phyloP scores from a whole-genome alignment of 1,140 invertebrate genomes.

The Rhizoglyphus robini region DNA sequence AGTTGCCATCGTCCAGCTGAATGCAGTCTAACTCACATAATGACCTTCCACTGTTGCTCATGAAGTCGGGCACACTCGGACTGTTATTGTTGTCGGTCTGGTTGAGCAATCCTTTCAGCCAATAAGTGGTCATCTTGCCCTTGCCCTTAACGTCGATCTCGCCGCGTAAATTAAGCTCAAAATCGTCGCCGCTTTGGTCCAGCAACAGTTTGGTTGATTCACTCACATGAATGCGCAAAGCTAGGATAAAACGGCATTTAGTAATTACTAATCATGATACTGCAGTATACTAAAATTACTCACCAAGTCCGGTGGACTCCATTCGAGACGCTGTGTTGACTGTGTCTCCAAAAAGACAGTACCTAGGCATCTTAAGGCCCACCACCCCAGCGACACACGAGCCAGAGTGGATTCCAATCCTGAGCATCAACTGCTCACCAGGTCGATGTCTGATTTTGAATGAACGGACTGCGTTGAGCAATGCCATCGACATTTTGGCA shows the following conservation, averaged over 20 bases:
- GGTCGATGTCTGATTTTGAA: conserved; percentile 83
- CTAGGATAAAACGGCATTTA: neutral
- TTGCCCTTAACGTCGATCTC: conserved; percentile 49
- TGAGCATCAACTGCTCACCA: conserved; percentile 58
- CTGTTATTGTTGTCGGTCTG: neutral
- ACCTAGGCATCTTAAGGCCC: conserved; percentile 74
- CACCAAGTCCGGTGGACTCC: conserved; percentile 61
- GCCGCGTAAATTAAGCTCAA: conserved; percentile 15
- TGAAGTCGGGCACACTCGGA: neutral
- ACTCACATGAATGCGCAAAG: conserved; percentile 72
- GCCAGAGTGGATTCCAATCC: conserved; percentile 49
- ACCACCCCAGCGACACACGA: conserved; percentile 50
- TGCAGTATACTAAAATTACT: neutral
- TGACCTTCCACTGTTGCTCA: neutral
- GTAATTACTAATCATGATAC: conserved; percentile 36
- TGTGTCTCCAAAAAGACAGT: conserved; percentile 76
- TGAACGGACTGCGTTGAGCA: conserved; percentile 67
- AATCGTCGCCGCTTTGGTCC: conserved; percentile 31
- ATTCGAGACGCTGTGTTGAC: conserved; percentile 85
- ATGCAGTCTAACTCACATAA: neutral
- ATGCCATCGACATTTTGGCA: conserved; percentile 66
- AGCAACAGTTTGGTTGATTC: conserved; percentile 58
- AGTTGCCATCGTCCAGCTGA: neutral
- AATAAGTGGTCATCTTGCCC: conserved; percentile 74
- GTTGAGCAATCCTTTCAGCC: too few species aligned